Percentiles rank a stretch among this genome's conserved stretches.
phyloP scores from a whole-genome alignment of 2,797 vertebrate genomes.

The Sebastes nivosus region DNA sequence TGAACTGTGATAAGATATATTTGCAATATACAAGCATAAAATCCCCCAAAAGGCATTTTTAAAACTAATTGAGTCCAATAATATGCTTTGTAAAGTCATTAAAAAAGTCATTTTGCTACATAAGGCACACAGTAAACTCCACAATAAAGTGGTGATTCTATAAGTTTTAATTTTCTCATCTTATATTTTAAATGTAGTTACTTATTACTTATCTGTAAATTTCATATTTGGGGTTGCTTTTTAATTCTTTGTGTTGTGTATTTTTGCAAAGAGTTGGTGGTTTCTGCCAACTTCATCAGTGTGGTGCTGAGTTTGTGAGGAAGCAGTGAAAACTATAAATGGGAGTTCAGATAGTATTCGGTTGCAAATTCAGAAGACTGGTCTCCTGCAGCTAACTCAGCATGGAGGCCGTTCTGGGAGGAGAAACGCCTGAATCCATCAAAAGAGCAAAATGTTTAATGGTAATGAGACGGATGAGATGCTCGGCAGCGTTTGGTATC shows the following conservation, averaged over 20 bases:
- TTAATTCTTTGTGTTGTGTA: neutral
- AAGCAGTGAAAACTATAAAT: neutral
- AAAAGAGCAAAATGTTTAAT: neutral
- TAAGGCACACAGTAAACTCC: neutral
- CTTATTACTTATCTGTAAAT: neutral
- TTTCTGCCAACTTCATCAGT: neutral
- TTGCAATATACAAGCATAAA: no score
- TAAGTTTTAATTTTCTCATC: neutral
- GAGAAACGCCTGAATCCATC: neutral
- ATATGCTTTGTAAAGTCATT: neutral
- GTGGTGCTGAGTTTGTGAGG: neutral
- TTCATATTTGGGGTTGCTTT: neutral
- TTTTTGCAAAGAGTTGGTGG: neutral
- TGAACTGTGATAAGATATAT: no score
- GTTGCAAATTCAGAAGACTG: neutral
- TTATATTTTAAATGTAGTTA: neutral
- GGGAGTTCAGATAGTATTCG: neutral
- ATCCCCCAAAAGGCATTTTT: neutral
- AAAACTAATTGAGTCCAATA: neutral
- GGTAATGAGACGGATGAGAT: neutral
- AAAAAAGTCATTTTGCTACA: neutral
- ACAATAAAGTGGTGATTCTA: neutral
- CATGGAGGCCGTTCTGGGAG: constrained; percentile 8
- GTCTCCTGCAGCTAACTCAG: constrained; percentile 8
- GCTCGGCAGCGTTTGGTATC: neutral